These are phyloP conservation scores for Raja brachyura DNA, from an alignment of 2,113 vertebrate species.

Conservation along the genomic window DNA sequence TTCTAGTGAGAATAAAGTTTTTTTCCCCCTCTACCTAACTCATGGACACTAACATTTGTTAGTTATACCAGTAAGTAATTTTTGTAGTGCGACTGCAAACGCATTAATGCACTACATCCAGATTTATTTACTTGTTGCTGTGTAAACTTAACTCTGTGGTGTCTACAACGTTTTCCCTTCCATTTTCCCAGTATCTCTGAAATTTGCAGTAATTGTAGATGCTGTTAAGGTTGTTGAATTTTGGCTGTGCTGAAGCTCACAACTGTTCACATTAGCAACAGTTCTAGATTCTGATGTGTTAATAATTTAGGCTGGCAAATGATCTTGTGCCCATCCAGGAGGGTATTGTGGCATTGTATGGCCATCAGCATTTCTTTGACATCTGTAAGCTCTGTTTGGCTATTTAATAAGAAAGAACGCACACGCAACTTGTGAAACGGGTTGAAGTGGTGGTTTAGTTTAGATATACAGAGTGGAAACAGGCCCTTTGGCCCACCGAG, in stretches of 20 bases:
- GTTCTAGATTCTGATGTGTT: not conserved
- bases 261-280: not conserved
- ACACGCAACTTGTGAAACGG: not conserved
- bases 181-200: not conserved
- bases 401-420: not conserved
- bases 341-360: not conserved
- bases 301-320: not conserved
- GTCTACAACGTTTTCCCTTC: not conserved
- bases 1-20: not conserved
- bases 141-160: not conserved
- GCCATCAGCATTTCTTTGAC: not conserved
- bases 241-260: not conserved
- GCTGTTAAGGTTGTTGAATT: not conserved
- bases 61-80: not conserved
- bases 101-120: too few relatives aligned
- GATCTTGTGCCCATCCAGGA: not conserved
- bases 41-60: not conserved
- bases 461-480: too few relatives aligned
- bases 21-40: not conserved
- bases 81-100: not conserved
- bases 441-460: not conserved
- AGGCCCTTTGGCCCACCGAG: too few relatives aligned
- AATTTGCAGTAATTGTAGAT: not conserved
- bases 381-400: not conserved
- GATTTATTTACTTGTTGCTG: not conserved